Evolutionary conservation across 2,113 vertebrate genomes (phyloP), one percentile per base, ranked within the genome.

Genomic region (Caretta caretta): DNA sequence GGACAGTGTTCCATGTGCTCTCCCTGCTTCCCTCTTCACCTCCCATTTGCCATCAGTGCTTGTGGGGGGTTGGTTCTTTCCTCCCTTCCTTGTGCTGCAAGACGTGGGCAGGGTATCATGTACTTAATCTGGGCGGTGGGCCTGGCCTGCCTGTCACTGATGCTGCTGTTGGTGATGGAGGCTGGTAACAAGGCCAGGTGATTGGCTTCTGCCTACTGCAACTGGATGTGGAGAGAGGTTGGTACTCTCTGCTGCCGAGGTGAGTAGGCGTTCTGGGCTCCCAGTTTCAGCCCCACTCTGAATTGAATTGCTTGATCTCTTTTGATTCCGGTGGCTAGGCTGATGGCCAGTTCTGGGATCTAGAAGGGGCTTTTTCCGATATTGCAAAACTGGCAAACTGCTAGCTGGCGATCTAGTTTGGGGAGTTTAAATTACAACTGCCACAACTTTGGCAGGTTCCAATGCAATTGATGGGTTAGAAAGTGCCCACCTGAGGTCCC

Each of bases 1-100:
- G 54, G 29, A 5, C 53, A 25, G 2, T 49, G 75, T 62, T 87
- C 13, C 1, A 0, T 0, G 5, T 13, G 13, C 29, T 14, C 20
- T 2, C 0, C 31, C 14, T n/a, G 20, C 29, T 50, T 42, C n/a
- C 35, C 5, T 59, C 8, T 69, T 69, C 62, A 69, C 8, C 14
- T 69, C 14, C 62, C 31, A 0, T 49, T 12, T 38, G 25, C n/a
- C 31, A 27, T 46, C 84, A 17, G n/a, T 1, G 25, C 50, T 82
- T 69, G 17, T n/a, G 42, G 38, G 48, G 20, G 24, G 54, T 42
- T 62, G 86, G 65, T 82, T 35, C 62, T n/a, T 31, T 35, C 6
- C 6, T 16, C 3, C 31, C 14, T 17, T 79, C 75, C 35, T 35
- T 25, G 42, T 65, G 59, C 13, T 13, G 10, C n/a, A 46, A 8